A percentile compares a stretch with the other conserved stretches of the same genome.
These are phyloP conservation scores for Diarsia brunnea DNA, from an alignment of 2,888 invertebrate genomes.

Conservation along the genomic window DNA sequence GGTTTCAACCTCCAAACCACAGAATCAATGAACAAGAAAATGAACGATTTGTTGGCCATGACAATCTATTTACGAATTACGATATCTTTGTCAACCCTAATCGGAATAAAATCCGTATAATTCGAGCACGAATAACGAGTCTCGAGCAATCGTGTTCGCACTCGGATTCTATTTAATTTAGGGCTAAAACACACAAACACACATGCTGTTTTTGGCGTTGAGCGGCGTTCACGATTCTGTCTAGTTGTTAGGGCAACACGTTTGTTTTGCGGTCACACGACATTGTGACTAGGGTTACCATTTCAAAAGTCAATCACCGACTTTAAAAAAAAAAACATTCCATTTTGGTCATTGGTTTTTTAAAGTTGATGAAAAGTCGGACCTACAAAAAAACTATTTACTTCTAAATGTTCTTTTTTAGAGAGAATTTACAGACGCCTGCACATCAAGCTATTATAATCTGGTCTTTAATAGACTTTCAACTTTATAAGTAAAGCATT, in stretches of 20 bases:
- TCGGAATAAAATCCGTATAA: constrained; percentile 48
- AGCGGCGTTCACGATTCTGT: constrained; percentile 40
- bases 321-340: not conserved
- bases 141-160: constrained; percentile 44
- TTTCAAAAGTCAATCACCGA: not conserved
- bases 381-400: no score
- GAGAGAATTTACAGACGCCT: no score
- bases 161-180: constrained; percentile 47
- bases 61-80: not conserved
- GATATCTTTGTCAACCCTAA: constrained; percentile 35
- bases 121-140: constrained; percentile 44
- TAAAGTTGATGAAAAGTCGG: not conserved
- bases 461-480: no score
- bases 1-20: not conserved
- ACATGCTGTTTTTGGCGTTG: constrained; percentile 46
- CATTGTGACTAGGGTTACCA: constrained; percentile 8
- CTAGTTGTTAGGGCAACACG: constrained; percentile 13
- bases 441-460: no score
- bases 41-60: not conserved
- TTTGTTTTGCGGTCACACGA: constrained; percentile 51
- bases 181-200: constrained; percentile 40
- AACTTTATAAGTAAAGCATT: no score
- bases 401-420: no score
- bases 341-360: not conserved
- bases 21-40: not conserved